phyloP scores from a whole-genome alignment of 2,797 vertebrate species.

The Sebastes cheni region DNA sequence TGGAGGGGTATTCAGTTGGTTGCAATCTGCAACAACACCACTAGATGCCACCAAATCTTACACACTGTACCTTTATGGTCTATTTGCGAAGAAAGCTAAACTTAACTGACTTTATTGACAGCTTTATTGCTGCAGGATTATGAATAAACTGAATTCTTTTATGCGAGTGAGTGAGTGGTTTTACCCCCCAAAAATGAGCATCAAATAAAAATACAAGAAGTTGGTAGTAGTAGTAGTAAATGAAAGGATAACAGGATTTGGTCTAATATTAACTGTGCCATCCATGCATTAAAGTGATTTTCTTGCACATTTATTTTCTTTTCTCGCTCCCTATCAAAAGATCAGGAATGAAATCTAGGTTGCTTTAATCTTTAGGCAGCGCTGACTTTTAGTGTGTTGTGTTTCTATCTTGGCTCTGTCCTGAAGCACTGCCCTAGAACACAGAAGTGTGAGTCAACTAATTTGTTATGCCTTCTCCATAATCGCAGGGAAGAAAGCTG shows the following conservation, averaged over 20 bases:
- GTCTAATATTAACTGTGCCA: background rate
- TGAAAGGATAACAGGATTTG: background rate
- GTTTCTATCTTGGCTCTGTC: constrained; percentile 67
- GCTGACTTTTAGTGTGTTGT: constrained; percentile 56
- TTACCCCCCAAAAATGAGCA: background rate
- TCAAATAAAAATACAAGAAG: background rate
- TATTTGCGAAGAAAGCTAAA: background rate
- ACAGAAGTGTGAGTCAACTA: constrained; percentile 63
- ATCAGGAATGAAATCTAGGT: constrained; percentile 60
- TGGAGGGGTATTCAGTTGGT: no score
- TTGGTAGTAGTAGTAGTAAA: background rate
- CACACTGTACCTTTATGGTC: background rate
- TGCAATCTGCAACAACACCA: no score
- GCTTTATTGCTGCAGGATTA: no score
- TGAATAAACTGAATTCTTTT: background rate
- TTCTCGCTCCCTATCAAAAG: constrained; percentile 21
- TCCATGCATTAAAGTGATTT: background rate
- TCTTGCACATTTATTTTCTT: background rate
- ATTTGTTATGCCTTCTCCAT: constrained; percentile 57
- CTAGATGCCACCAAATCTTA: no score
- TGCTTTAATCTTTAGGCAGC: constrained; percentile 66
- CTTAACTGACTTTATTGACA: background rate
- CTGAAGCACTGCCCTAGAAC: constrained; percentile 59
- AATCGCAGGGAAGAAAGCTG: constrained; percentile 35
- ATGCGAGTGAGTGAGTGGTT: background rate